Evolutionary conservation across 2,888 invertebrate genomes (phyloP).

Genomic region (Drosophila austrosaltans): DNA sequence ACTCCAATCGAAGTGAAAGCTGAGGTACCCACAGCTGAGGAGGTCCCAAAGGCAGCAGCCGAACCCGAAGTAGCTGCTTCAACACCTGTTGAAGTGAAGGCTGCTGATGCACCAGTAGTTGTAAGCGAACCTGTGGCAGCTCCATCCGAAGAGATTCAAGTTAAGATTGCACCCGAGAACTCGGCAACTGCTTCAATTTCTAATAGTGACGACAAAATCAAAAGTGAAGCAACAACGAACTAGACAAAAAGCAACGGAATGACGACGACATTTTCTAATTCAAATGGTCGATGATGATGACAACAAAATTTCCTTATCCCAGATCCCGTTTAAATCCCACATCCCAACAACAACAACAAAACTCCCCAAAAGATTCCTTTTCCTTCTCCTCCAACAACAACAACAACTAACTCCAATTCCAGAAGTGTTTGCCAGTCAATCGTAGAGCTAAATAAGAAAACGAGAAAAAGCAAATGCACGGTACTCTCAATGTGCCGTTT

Average conservation of each 20-base stretch:
- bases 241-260: constrained; percentile 52
- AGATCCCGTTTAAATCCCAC: constrained; percentile 43
- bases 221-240: constrained; percentile 51
- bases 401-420: constrained; percentile 41
- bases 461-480: constrained; percentile 19
- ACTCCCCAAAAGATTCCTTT: constrained; percentile 10
- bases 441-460: constrained; percentile 31
- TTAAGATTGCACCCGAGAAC: constrained; percentile 17
- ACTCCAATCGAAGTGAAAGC: constrained; percentile 24
- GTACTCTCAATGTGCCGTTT: constrained; percentile 33
- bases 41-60: constrained; percentile 27
- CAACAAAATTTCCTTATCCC: constrained; percentile 31
- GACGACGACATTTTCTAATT: constrained; percentile 40
- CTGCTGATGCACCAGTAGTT: constrained; percentile 32
- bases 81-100: constrained; percentile 23
- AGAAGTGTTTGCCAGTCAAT: constrained; percentile 55
- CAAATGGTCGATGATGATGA: constrained; percentile 25
- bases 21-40: constrained; percentile 32
- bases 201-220: constrained; percentile 31
- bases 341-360: constrained; percentile 31
- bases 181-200: constrained; percentile 25
- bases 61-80: constrained; percentile 15
- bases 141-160: constrained; percentile 31
- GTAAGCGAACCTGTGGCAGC: constrained; percentile 32
- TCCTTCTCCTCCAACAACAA: constrained; percentile 25